A percentile compares a stretch with the other conserved stretches of the same genome.
Conservation (phyloP, 2,113 vertebrate species). For the Gambusia affinis region DNA sequence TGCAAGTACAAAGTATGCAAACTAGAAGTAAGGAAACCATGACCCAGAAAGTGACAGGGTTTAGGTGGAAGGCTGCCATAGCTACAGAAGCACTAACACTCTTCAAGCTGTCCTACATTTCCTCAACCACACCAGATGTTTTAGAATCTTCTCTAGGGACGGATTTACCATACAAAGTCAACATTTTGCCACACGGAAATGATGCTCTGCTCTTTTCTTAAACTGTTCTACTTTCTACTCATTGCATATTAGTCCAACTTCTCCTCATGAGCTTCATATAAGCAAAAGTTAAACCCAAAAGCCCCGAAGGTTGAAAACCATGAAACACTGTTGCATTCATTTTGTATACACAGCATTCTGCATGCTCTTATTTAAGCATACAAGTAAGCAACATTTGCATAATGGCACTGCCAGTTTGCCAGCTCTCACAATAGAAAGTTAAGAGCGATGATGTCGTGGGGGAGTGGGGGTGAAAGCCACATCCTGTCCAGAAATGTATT, state of each 20-base stretch:
- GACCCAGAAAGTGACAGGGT: slow-evolving; percentile 37
- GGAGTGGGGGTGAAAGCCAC: slow-evolving; percentile 2
- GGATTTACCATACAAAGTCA: slow-evolving; percentile 6
- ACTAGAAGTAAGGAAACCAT: slow-evolving; percentile 13
- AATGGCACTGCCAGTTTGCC: slow-evolving; percentile 8
- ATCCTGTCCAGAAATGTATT: slow-evolving; percentile 38
- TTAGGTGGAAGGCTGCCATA: slow-evolving; percentile 36
- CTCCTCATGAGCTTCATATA: background rate
- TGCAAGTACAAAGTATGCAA: background rate
- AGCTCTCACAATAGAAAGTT: slow-evolving; percentile 36
- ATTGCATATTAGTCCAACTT: background rate
- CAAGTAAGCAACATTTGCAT: slow-evolving; percentile 35
- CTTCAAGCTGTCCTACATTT: slow-evolving; percentile 39
- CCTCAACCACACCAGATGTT: slow-evolving; percentile 12
- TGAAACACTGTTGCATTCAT: slow-evolving; percentile 20
- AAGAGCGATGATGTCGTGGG: slow-evolving; percentile 15
- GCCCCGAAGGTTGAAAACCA: background rate
- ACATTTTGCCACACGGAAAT: slow-evolving; percentile 1
- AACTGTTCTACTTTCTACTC: background rate
- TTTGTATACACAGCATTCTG: slow-evolving; percentile 19
- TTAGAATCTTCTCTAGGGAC: slow-evolving; percentile 2
- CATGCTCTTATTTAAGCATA: slow-evolving; percentile 9
- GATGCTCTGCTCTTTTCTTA: background rate
- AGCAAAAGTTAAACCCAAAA: background rate
- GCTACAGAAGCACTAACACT: slow-evolving; percentile 3